Percentiles rank a stretch among this genome's conserved stretches.
Evolutionary conservation across 2,113 vertebrate species (phyloP).

Genomic region (Tursiops truncatus): DNA sequence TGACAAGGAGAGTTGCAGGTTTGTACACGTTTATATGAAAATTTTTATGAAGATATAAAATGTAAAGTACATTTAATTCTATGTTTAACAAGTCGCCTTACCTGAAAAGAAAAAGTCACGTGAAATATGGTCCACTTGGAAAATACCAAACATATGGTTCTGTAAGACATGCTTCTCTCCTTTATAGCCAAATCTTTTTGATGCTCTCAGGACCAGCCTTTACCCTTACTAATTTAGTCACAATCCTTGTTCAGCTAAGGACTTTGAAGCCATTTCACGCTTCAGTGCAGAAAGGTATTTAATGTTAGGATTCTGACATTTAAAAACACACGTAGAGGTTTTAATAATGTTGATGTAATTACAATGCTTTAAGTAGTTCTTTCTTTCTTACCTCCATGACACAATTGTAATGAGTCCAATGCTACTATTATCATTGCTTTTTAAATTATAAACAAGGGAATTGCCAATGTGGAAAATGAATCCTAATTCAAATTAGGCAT

Average conservation of each 20-base stretch:
- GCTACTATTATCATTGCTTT: constrained; percentile 57
- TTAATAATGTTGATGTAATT: constrained; percentile 74
- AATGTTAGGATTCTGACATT: constrained; percentile 69
- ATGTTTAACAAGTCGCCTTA: neutral
- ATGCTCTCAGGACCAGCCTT: neutral
- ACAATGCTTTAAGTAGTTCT: constrained; percentile 63
- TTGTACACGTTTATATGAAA: neutral
- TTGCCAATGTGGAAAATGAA: constrained; percentile 62
- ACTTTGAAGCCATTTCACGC: constrained; percentile 69
- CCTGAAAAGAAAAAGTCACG: constrained; percentile 32
- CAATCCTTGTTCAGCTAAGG: constrained; percentile 59
- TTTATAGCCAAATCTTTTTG: neutral
- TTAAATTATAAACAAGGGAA: constrained; percentile 68
- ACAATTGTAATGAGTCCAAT: constrained; percentile 65
- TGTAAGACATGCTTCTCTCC: neutral
- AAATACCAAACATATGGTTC: constrained; percentile 18
- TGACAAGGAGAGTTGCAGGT: neutral
- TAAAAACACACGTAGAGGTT: constrained; percentile 59
- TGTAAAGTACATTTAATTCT: constrained; percentile 20
- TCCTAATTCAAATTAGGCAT: constrained; percentile 68
- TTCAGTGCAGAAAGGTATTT: constrained; percentile 69
- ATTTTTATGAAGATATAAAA: constrained; percentile 11
- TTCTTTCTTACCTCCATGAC: constrained; percentile 63
- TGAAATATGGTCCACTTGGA: neutral
- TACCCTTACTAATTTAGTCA: constrained; percentile 48